These are phyloP conservation scores for Globia sparganii DNA, from an alignment of 2,888 invertebrate species.

Conservation along the genomic window DNA sequence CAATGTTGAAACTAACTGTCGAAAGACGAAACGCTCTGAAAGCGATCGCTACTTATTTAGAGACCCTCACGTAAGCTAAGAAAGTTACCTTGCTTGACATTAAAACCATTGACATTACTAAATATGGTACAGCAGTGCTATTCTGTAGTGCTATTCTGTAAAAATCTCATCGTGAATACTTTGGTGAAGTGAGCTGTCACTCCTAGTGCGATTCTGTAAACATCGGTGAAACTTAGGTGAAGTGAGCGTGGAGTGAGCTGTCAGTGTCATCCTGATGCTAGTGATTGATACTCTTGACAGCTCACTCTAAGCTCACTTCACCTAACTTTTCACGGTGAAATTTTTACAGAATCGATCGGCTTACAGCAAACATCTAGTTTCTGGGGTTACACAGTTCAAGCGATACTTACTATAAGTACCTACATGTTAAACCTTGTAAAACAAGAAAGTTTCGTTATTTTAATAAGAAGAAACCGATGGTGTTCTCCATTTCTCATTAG, in stretches of 20 bases:
- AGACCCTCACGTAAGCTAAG: not conserved
- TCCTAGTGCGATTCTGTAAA: no score
- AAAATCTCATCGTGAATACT: no score
- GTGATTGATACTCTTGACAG: no score
- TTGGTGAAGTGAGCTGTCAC: no score
- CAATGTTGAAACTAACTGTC: not conserved
- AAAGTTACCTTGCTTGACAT: slow-evolving; percentile 19
- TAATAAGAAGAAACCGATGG: slow-evolving; percentile 24
- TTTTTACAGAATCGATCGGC: no score
- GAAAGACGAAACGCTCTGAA: not conserved
- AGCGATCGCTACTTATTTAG: not conserved
- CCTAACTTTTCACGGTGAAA: no score
- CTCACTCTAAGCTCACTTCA: no score
- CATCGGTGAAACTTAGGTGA: no score
- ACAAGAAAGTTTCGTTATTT: slow-evolving; percentile 30
- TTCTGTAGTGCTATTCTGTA: no score
- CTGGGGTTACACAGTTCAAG: slow-evolving; percentile 36
- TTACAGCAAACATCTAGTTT: slow-evolving; percentile 14
- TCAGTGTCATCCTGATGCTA: no score
- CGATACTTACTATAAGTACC: not conserved
- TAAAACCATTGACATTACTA: not conserved
- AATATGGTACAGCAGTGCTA: slow-evolving; percentile 24
- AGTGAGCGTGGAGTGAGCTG: no score
- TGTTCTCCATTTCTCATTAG: slow-evolving; percentile 44
- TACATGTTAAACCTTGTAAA: slow-evolving; percentile 18